Conservation (phyloP, 1,140 invertebrate species). For the Ceratina australensis region DNA sequence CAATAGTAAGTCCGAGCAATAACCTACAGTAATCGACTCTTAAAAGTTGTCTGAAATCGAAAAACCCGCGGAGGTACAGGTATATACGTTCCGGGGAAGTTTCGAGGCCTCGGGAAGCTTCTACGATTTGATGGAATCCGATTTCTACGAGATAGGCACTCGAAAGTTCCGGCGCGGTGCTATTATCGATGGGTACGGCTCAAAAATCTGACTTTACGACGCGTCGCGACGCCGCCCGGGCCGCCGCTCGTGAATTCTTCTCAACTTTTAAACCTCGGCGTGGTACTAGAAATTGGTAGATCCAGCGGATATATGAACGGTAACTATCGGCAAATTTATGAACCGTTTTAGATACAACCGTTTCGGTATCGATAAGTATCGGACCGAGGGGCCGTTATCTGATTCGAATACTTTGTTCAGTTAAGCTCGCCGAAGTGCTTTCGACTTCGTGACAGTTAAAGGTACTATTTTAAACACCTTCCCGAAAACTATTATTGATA, state of each 20-base stretch:
- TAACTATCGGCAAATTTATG: slow-evolving; percentile 19
- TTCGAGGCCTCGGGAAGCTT: slow-evolving; percentile 42
- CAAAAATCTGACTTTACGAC: slow-evolving; percentile 53
- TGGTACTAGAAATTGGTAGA: slow-evolving; percentile 16
- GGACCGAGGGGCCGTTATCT: not conserved
- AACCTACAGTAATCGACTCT: slow-evolving; percentile 19
- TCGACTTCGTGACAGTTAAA: not conserved
- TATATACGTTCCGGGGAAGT: slow-evolving; percentile 35
- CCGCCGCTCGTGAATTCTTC: not conserved
- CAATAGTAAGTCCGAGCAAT: not conserved
- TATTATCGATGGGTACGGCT: slow-evolving; percentile 43
- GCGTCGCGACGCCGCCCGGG: not conserved
- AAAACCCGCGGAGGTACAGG: slow-evolving; percentile 34
- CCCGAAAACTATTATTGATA: not conserved
- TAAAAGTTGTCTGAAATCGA: slow-evolving; percentile 27
- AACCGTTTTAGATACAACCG: slow-evolving; percentile 10
- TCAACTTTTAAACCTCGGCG: slow-evolving; percentile 4
- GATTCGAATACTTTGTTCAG: not conserved
- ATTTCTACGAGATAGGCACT: slow-evolving; percentile 44
- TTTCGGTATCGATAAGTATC: slow-evolving; percentile 5
- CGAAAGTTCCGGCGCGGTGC: slow-evolving; percentile 30
- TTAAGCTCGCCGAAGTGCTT: not conserved
- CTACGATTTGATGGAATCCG: slow-evolving; percentile 55
- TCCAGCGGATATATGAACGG: not conserved
- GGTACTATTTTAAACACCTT: not conserved